Evolutionary conservation across 2,888 invertebrate genomes (phyloP).

Genomic region (Spodoptera exigua): DNA sequence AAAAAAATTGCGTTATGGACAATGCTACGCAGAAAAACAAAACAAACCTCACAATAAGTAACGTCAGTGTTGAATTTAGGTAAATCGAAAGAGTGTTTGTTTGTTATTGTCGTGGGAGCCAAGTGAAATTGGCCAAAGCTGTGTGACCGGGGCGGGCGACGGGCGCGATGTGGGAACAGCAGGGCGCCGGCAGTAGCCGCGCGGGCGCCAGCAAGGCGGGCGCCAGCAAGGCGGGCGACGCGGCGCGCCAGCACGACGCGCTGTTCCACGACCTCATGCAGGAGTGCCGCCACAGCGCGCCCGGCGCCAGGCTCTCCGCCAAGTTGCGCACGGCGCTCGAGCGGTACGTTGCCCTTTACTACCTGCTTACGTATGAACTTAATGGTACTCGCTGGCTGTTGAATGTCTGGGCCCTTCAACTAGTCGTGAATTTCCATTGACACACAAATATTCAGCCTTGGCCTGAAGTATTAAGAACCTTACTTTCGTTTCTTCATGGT

Average conservation of each 20-base stretch:
- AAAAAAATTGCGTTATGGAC: no score
- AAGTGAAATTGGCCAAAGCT: conserved; percentile 27
- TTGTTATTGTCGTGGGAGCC: not conserved
- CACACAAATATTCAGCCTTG: no score
- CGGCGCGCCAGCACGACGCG: conserved; percentile 63
- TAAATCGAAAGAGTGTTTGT: conserved; percentile 9
- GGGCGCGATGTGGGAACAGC: conserved; percentile 60
- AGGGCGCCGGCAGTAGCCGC: conserved; percentile 40
- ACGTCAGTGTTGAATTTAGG: not conserved
- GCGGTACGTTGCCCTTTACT: conserved; percentile 62
- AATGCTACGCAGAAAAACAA: conserved; percentile 32
- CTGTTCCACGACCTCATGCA: conserved; percentile 90
- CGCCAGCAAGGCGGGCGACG: conserved; percentile 39
- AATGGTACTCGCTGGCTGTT: no score
- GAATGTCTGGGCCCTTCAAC: no score
- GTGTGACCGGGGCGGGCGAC: conserved; percentile 13
- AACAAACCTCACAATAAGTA: conserved; percentile 45
- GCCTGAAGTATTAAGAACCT: no score
- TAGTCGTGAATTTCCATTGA: no score
- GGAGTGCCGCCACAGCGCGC: conserved; percentile 91
- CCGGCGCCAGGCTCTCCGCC: conserved; percentile 91
- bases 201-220: conserved; percentile 21
- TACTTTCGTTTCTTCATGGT: no score
- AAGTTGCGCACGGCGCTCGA: conserved; percentile 78
- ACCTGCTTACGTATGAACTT: no score